Evolutionary conservation across 2,888 invertebrate species (phyloP).

Genomic region (Drosophila ezoana): DNA sequence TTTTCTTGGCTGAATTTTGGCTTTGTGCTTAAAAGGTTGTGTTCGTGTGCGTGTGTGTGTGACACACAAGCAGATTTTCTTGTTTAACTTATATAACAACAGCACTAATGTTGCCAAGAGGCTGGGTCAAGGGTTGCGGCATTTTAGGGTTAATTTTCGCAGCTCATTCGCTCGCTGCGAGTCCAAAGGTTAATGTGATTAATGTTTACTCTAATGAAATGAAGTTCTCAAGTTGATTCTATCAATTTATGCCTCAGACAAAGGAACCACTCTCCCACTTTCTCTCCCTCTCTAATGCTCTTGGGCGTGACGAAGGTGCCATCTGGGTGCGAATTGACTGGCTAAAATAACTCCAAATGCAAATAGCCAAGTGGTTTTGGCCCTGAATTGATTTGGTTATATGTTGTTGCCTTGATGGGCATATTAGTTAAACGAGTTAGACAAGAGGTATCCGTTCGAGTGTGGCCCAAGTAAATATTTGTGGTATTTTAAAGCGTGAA

Average conservation of each 20-base stretch:
- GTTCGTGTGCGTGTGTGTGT: conserved; percentile 8
- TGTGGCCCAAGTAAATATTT: conserved; percentile 64
- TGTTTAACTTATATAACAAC: conserved; percentile 65
- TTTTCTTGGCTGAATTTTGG: conserved; percentile 64
- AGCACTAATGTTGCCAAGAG: conserved; percentile 5
- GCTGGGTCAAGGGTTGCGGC: conserved; percentile 1
- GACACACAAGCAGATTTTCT: conserved; percentile 56
- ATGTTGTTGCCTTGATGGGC: conserved; percentile 30
- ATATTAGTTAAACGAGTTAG: conserved; percentile 69
- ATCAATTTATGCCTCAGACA: conserved; percentile 74
- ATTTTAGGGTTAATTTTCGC: conserved; percentile 74
- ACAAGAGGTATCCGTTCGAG: conserved; percentile 39
- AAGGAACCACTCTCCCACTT: conserved; percentile 32
- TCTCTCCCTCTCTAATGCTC: background rate
- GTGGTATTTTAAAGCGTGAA: conserved; percentile 33
- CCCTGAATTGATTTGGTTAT: conserved; percentile 26
- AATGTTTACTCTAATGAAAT: conserved; percentile 80
- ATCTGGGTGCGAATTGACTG: conserved; percentile 9
- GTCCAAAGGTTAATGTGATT: conserved; percentile 75
- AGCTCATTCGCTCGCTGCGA: conserved; percentile 40
- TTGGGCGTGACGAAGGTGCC: conserved; percentile 58
- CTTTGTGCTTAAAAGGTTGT: conserved; percentile 65
- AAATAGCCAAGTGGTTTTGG: conserved; percentile 44
- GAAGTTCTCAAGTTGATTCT: conserved; percentile 81
- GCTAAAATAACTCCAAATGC: conserved; percentile 31